Evolutionary conservation across 1,140 invertebrate species (phyloP).

Genomic region (Zaprionus gabonicus): DNA sequence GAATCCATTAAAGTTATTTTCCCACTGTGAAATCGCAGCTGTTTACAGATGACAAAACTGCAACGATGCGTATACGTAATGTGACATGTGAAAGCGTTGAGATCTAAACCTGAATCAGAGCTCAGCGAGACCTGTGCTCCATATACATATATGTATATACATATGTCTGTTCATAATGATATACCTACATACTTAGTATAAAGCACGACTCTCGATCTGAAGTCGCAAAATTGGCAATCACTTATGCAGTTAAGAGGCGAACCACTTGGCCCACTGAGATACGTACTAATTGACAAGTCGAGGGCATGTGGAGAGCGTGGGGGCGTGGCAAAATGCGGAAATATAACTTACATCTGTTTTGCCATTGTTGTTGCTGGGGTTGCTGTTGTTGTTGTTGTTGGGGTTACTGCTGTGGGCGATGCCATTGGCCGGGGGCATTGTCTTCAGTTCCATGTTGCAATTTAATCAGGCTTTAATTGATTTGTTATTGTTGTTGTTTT

Average conservation of each 20-base stretch:
- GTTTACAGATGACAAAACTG: not conserved
- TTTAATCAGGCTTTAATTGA: constrained; percentile 13
- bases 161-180: not conserved
- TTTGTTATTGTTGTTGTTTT: constrained; percentile 1
- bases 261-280: constrained; percentile 3
- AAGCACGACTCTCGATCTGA: not conserved
- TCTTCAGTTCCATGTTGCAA: constrained; percentile 51
- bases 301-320: not conserved
- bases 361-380: not conserved
- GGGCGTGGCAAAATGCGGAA: constrained; percentile 18
- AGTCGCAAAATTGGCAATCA: constrained; percentile 16
- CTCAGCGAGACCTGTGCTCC: not conserved
- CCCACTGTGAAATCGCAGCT: not conserved
- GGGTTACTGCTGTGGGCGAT: constrained; percentile 1
- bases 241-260: not conserved
- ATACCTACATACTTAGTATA: not conserved
- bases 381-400: constrained; percentile 11
- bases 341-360: constrained; percentile 41
- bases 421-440: constrained; percentile 43
- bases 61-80: constrained; percentile 8
- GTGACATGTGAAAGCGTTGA: not conserved
- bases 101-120: not conserved
- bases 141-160: not conserved
- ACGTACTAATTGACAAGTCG: not conserved
- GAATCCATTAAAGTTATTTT: not conserved